Percentiles rank a stretch among this genome's conserved stretches.
phyloP scores from a whole-genome alignment of 2,797 vertebrate species.

The Gymnocypris eckloni region DNA sequence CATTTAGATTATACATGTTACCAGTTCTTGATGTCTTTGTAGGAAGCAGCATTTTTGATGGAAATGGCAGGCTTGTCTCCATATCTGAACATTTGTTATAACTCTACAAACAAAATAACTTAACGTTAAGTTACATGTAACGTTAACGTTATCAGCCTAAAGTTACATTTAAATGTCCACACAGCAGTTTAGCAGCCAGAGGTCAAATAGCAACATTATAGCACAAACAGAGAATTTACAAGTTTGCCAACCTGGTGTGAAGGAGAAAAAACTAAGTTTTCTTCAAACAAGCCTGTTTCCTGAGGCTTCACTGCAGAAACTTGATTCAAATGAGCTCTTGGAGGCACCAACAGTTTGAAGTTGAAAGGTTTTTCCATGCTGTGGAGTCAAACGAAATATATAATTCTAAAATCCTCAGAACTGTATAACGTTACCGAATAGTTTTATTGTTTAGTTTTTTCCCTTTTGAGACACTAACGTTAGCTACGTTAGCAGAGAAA shows the following conservation, averaged over 20 bases:
- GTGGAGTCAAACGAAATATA: slow-evolving; percentile 26
- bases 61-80: slow-evolving; percentile 72
- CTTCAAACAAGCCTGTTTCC: slow-evolving; percentile 58
- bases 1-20: slow-evolving; percentile 60
- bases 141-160: neutral
- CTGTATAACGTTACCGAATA: neutral
- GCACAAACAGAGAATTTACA: neutral
- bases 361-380: slow-evolving; percentile 79
- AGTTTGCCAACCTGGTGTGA: slow-evolving; percentile 36
- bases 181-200: neutral
- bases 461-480: neutral
- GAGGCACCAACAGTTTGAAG: slow-evolving; percentile 78
- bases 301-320: slow-evolving; percentile 72
- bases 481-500: neutral
- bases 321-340: slow-evolving; percentile 66
- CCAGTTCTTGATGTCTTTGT: slow-evolving; percentile 77
- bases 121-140: too few relatives aligned
- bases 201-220: neutral
- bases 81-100: slow-evolving; percentile 77
- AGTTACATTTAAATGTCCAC: neutral
- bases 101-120: slow-evolving; percentile 66
- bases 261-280: slow-evolving; percentile 32
- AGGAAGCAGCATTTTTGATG: slow-evolving; percentile 67
- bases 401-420: neutral
- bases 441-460: neutral